phyloP scores from a whole-genome alignment of 1,140 invertebrate genomes.

The Lepidurus apus region DNA sequence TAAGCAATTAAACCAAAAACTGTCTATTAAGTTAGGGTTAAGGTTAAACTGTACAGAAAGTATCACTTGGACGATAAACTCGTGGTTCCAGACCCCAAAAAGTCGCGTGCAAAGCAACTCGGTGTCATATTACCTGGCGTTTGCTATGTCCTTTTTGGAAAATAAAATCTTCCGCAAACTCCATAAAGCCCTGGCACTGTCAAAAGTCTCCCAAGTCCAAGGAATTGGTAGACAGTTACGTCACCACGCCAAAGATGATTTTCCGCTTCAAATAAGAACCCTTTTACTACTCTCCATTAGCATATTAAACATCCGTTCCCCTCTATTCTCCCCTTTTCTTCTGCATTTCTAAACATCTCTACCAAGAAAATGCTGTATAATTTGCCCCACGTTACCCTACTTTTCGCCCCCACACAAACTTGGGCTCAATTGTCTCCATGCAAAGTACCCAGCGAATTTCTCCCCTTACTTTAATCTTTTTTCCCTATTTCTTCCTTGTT shows the following conservation, averaged over 20 bases:
- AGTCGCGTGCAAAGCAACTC: neutral
- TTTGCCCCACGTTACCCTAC: too few relatives aligned
- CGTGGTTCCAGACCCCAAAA: too few relatives aligned
- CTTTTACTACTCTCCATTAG: slow-evolving; percentile 9
- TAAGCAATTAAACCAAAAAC: too few relatives aligned
- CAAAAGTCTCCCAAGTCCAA: neutral
- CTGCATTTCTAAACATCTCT: too few relatives aligned
- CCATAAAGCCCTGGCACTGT: neutral
- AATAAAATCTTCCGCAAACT: neutral
- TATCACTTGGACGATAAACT: too few relatives aligned
- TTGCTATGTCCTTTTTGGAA: neutral
- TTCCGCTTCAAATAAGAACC: slow-evolving; percentile 15
- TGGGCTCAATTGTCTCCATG: too few relatives aligned
- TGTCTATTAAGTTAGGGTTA: too few relatives aligned
- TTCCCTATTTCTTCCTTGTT: neutral
- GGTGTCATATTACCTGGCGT: slow-evolving; percentile 12
- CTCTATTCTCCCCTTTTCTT: neutral
- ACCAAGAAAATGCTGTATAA: too few relatives aligned
- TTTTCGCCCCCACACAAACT: too few relatives aligned
- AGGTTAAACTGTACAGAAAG: too few relatives aligned
- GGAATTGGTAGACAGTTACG: slow-evolving; percentile 15
- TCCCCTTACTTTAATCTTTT: neutral
- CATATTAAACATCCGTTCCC: neutral
- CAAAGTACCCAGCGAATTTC: neutral
- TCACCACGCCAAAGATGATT: neutral